Conservation (phyloP, 2,888 invertebrate species). For the Cepaea hortensis region DNA sequence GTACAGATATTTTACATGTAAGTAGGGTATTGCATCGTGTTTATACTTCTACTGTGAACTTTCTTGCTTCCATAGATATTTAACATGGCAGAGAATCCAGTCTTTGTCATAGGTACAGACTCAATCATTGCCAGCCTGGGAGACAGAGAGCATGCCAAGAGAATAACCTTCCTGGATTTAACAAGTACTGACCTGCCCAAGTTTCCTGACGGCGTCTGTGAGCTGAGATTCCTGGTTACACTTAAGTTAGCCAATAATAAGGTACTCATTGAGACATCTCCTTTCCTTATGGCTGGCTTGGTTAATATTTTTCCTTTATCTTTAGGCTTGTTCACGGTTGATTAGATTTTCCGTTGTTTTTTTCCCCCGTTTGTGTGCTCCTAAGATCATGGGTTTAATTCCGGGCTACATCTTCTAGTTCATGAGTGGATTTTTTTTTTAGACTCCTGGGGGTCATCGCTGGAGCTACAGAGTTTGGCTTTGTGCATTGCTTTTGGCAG, state of each 20-base stretch:
- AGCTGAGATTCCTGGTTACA: conserved; percentile 62
- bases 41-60: no score
- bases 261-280: background rate
- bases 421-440: no score
- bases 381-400: no score
- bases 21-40: no score
- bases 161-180: conserved; percentile 64
- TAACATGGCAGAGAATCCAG: conserved; percentile 66
- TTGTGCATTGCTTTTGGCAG: background rate
- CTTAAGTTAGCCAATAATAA: conserved; percentile 67
- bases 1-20: no score
- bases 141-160: conserved; percentile 63
- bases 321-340: no score
- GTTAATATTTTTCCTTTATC: background rate
- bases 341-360: no score
- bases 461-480: background rate
- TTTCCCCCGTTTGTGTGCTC: no score
- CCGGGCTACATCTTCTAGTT: no score
- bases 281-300: background rate
- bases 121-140: conserved; percentile 65
- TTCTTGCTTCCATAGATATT: conserved; percentile 53
- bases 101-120: conserved; percentile 63
- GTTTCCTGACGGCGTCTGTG: conserved; percentile 62
- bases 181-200: conserved; percentile 68
- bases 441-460: no score